phyloP scores from a whole-genome alignment of 2,113 vertebrate species.

The Loxodonta africana region DNA sequence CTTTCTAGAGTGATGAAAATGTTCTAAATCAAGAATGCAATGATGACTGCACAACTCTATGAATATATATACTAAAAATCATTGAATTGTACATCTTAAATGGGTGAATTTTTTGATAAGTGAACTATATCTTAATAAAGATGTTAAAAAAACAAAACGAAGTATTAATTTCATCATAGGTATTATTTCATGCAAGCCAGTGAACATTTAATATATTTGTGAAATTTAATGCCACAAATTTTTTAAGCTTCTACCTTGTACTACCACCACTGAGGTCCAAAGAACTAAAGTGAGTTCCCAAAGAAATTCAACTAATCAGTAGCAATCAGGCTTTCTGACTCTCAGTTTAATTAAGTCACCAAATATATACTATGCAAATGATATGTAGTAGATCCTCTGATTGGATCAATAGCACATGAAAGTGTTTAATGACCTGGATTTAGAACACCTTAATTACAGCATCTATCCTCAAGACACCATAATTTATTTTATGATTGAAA shows the following conservation, averaged over 20 bases:
- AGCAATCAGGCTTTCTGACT: background rate
- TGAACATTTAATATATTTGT: background rate
- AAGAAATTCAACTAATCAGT: background rate
- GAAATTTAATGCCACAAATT: background rate
- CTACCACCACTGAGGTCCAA: background rate
- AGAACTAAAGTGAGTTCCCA: background rate
- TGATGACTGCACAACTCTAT: no score
- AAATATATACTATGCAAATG: background rate
- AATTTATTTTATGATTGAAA: constrained; percentile 18
- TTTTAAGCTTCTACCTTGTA: background rate
- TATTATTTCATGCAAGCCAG: background rate
- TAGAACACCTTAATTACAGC: background rate
- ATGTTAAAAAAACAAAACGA: background rate
- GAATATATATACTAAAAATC: no score
- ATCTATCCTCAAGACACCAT: background rate
- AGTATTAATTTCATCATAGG: background rate
- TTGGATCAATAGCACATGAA: background rate
- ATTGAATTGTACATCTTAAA: no score
- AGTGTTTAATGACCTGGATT: background rate
- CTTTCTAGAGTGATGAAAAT: background rate
- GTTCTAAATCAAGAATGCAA: no score
- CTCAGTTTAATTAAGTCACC: background rate
- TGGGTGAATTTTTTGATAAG: background rate
- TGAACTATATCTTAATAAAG: background rate
- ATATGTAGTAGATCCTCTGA: background rate